Evolutionary conservation across 2,797 vertebrate species (phyloP).

Genomic region (Leptatherina wallacei): DNA sequence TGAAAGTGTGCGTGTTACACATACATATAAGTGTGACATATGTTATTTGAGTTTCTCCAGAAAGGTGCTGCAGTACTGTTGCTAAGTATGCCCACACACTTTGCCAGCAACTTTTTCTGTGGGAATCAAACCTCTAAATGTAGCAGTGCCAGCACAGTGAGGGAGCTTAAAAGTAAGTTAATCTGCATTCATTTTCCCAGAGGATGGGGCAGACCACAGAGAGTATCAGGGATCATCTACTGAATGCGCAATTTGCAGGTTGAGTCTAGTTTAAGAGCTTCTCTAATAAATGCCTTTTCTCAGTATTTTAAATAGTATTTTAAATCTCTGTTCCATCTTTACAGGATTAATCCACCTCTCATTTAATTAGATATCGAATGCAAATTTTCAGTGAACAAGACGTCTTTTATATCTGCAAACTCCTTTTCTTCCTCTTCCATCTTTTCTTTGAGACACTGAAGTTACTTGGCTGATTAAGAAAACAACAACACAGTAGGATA

Average conservation of each 20-base stretch:
- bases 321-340: background rate
- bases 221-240: constrained; percentile 19
- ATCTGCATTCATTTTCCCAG: constrained; percentile 32
- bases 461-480: constrained; percentile 45
- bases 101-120: background rate
- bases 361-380: constrained; percentile 38
- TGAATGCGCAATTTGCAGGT: constrained; percentile 21
- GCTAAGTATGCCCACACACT: constrained; percentile 5
- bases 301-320: constrained; percentile 2
- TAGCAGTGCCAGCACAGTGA: background rate
- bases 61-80: constrained; percentile 11
- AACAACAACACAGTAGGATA: constrained; percentile 16
- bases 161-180: constrained; percentile 8
- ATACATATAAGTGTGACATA: constrained; percentile 56
- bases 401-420: constrained; percentile 27
- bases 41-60: constrained; percentile 40
- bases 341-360: constrained; percentile 6
- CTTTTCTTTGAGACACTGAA: constrained; percentile 33
- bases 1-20: constrained; percentile 49
- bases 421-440: constrained; percentile 15
- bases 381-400: constrained; percentile 28
- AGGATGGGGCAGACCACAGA: constrained; percentile 19
- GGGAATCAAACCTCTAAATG: constrained; percentile 7
- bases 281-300: constrained; percentile 17
- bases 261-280: constrained; percentile 18